phyloP scores from a whole-genome alignment of 2,888 invertebrate genomes.

The Synanthedon myopaeformis region DNA sequence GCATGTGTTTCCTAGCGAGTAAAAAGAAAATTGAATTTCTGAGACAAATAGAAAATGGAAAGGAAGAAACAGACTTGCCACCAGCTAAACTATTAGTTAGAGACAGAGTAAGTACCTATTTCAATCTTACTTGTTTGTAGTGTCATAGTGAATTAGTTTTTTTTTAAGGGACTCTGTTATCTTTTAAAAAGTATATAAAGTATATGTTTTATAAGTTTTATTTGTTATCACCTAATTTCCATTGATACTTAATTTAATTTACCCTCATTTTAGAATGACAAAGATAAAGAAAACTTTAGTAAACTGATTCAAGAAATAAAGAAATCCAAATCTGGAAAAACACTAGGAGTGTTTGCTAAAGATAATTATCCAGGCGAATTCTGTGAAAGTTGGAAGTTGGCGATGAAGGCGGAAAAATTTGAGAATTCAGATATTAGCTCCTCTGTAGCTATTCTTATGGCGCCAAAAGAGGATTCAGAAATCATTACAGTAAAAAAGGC shows the following conservation, averaged over 20 bases:
- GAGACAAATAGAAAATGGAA: conserved; percentile 86
- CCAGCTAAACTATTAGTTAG: conserved; percentile 87
- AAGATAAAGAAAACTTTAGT: conserved; percentile 91
- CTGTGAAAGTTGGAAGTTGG: conserved; percentile 89
- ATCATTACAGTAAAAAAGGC: conserved; percentile 92
- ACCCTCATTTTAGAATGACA: conserved; percentile 74
- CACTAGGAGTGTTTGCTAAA: conserved; percentile 90
- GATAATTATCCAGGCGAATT: conserved; percentile 95
- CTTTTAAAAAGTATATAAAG: no score
- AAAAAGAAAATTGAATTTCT: conserved; percentile 99
- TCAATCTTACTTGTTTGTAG: no score
- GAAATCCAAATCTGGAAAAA: conserved; percentile 89
- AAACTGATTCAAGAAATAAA: conserved; percentile 84
- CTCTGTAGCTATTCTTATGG: conserved; percentile 87
- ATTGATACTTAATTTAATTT: no score
- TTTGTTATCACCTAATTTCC: no score
- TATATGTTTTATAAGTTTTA: no score
- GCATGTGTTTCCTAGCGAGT: conserved; percentile 91
- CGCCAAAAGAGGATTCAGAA: conserved; percentile 95
- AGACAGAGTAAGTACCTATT: conserved; percentile 80
- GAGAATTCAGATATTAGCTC: conserved; percentile 89
- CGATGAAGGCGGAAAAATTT: conserved; percentile 82
- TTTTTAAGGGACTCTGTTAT: no score
- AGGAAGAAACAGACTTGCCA: conserved; percentile 84
- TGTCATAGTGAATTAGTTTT: no score